Evolutionary conservation across 2,888 invertebrate genomes (phyloP).

Genomic region (Ornithoptera alexandrae): DNA sequence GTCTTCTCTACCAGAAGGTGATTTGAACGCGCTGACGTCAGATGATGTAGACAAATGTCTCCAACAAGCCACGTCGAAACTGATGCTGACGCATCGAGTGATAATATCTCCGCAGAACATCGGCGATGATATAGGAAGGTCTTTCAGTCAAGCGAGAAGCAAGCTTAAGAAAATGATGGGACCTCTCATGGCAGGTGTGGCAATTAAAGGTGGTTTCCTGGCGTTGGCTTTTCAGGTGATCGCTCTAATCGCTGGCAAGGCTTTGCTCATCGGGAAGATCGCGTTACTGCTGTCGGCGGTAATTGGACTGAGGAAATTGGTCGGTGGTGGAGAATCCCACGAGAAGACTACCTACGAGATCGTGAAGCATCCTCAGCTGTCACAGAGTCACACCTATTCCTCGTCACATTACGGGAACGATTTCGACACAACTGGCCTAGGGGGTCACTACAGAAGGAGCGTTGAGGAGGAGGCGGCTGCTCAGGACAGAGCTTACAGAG

Average conservation of each 20-base stretch:
- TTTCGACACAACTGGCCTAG: conserved; percentile 79
- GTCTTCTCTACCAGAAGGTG: conserved; percentile 76
- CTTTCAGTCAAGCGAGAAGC: conserved; percentile 77
- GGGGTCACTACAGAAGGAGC: conserved; percentile 81
- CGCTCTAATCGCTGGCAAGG: conserved; percentile 88
- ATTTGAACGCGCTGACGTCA: conserved; percentile 80
- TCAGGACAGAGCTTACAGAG: conserved; percentile 82
- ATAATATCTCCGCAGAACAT: conserved; percentile 71
- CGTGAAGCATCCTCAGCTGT: conserved; percentile 91
- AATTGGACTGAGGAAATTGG: conserved; percentile 89
- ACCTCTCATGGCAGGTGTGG: conserved; percentile 83
- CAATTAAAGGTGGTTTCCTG: conserved; percentile 85
- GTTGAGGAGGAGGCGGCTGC: conserved; percentile 81
- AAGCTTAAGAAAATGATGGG: conserved; percentile 84
- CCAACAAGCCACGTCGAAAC: conserved; percentile 75
- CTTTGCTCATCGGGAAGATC: conserved; percentile 90
- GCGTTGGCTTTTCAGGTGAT: conserved; percentile 88
- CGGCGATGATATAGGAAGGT: conserved; percentile 69
- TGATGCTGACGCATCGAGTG: conserved; percentile 81
- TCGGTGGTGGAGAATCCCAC: conserved; percentile 82
- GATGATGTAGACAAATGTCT: conserved; percentile 82
- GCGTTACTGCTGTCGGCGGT: conserved; percentile 89
- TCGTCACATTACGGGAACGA: conserved; percentile 84
- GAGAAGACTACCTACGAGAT: conserved; percentile 92
- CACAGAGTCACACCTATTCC: conserved; percentile 88